phyloP scores from a whole-genome alignment of 2,113 vertebrate species.

The Eolophus roseicapilla region DNA sequence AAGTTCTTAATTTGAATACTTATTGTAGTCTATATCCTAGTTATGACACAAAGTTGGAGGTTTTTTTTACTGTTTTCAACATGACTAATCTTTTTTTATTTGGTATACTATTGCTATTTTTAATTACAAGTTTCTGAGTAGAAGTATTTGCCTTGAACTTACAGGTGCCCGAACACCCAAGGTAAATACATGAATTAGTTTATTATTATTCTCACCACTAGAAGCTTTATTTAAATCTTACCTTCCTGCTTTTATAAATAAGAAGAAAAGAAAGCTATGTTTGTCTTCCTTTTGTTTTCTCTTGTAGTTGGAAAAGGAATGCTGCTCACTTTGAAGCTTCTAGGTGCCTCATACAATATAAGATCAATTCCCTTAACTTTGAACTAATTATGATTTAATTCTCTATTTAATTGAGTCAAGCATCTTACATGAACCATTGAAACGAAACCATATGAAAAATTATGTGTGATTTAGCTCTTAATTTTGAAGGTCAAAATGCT shows the following conservation, averaged over 20 bases:
- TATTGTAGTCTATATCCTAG: neutral
- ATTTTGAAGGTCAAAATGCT: conserved; percentile 64
- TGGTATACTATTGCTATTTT: neutral
- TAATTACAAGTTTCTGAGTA: neutral
- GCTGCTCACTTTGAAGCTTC: neutral
- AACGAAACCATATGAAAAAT: neutral
- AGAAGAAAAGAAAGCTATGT: neutral
- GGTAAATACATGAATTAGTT: neutral
- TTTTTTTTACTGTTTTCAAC: neutral
- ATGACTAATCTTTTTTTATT: neutral
- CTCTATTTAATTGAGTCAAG: conserved; percentile 59
- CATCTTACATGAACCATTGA: conserved; percentile 30
- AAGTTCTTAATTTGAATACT: neutral
- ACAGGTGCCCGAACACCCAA: neutral
- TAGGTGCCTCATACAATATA: neutral
- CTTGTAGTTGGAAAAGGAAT: neutral
- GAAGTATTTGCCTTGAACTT: neutral
- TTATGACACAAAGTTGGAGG: neutral
- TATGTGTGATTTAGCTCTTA: neutral
- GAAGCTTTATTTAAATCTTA: neutral
- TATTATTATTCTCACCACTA: neutral
- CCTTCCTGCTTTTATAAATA: neutral
- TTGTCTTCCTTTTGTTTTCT: neutral
- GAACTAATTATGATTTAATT: conserved; percentile 66
- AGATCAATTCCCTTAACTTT: conserved; percentile 22